Conservation (phyloP, 2,888 invertebrate species). For the Xanthia icteritia region DNA sequence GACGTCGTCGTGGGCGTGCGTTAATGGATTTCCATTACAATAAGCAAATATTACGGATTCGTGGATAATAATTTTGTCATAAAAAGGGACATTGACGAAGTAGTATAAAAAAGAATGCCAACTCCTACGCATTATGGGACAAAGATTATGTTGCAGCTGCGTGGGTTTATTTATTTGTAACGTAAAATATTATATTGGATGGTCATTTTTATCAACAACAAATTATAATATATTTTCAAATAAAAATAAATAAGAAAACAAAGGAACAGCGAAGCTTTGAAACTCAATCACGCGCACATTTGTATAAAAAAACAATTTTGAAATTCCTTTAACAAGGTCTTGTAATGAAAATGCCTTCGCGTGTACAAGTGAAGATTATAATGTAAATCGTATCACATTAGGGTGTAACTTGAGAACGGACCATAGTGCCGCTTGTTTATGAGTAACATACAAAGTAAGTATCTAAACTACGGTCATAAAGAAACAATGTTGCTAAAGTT, state of each 20-base stretch:
- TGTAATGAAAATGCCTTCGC: conserved; percentile 28
- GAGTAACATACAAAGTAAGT: conserved; percentile 38
- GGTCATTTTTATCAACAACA: conserved; percentile 22
- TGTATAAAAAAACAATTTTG: conserved; percentile 38
- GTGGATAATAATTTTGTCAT: conserved; percentile 69
- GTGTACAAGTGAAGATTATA: conserved; percentile 48
- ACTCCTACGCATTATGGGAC: conserved; percentile 55
- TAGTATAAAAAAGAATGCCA: conserved; percentile 49
- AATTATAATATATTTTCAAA: conserved; percentile 18
- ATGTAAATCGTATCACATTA: conserved; percentile 52
- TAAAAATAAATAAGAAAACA: conserved; percentile 38
- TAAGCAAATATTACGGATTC: conserved; percentile 71
- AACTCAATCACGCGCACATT: conserved; percentile 50
- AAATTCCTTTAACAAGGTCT: conserved; percentile 34
- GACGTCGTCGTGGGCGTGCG: conserved; percentile 71
- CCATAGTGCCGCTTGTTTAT: conserved; percentile 49
- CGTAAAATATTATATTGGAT: conserved; percentile 30
- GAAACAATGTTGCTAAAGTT: conserved; percentile 62
- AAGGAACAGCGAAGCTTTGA: conserved; percentile 23
- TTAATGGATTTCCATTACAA: conserved; percentile 82
- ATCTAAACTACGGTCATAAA: conserved; percentile 49
- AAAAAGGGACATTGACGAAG: conserved; percentile 64
- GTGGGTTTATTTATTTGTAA: conserved; percentile 53
- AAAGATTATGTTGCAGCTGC: conserved; percentile 48
- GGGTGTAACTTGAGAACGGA: conserved; percentile 53